phyloP scores from a whole-genome alignment of 2,888 invertebrate genomes.

The Epinotia demarniana region DNA sequence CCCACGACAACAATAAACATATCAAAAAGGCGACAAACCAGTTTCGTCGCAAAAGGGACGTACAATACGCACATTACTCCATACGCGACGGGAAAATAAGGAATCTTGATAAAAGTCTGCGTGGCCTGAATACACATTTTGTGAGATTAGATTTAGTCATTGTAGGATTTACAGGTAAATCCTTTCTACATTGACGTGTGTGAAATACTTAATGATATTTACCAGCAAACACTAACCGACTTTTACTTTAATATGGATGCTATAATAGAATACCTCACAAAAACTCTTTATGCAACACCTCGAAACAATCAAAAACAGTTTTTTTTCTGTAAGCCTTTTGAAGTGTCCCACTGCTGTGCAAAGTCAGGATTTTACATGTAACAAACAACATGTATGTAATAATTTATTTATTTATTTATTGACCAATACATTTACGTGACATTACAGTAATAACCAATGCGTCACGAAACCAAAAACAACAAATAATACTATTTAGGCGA shows the following conservation, averaged over 20 bases:
- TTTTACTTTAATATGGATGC: background rate
- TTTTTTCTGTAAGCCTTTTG: too few species aligned
- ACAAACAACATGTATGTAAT: too few species aligned
- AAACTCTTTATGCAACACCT: too few species aligned
- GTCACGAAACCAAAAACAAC: too few species aligned
- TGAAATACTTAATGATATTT: background rate
- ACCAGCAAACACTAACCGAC: background rate
- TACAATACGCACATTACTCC: constrained; percentile 7
- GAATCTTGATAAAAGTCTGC: constrained; percentile 13
- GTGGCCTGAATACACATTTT: constrained; percentile 1
- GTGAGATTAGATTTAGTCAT: background rate
- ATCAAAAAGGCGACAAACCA: constrained; percentile 32
- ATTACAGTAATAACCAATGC: too few species aligned
- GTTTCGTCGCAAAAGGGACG: constrained; percentile 18
- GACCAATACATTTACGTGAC: too few species aligned
- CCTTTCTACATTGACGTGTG: background rate
- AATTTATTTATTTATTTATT: too few species aligned
- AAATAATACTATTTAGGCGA: too few species aligned
- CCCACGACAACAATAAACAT: constrained; percentile 33
- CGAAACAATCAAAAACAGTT: too few species aligned
- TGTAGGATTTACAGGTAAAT: background rate
- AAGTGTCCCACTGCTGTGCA: too few species aligned
- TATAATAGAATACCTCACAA: too few species aligned
- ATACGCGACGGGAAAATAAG: constrained; percentile 4
- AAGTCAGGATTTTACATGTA: too few species aligned